Evolutionary conservation across 2,113 vertebrate genomes (phyloP).

Genomic region (Austrofundulus limnaeus): DNA sequence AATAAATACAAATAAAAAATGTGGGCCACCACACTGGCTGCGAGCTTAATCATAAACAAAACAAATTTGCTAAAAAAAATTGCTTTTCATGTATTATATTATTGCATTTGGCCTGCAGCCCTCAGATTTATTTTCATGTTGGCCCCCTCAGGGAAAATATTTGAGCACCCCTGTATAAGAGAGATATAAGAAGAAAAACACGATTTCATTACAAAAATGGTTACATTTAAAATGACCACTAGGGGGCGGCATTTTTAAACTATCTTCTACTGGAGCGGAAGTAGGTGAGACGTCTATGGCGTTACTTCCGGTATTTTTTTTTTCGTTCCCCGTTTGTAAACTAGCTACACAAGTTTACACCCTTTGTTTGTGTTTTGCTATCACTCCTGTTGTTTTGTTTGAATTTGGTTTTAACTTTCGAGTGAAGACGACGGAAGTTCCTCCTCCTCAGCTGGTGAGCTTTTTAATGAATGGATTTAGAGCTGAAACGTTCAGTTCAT

Average conservation of each 20-base stretch:
- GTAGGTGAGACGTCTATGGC: accelerated
- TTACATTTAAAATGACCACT: not conserved
- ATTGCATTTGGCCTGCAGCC: too few relatives aligned
- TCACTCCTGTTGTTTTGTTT: not conserved
- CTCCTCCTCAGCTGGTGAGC: not conserved
- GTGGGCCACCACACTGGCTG: too few relatives aligned
- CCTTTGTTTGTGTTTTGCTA: not conserved
- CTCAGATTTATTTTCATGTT: too few relatives aligned
- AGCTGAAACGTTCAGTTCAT: not conserved
- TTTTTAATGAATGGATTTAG: accelerated
- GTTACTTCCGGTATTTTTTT: conserved; percentile 43
- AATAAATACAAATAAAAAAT: too few relatives aligned
- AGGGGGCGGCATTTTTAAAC: conserved; percentile 42
- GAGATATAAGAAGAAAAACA: too few relatives aligned
- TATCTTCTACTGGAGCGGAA: conserved; percentile 9
- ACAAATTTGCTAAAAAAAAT: too few relatives aligned
- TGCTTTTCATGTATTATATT: too few relatives aligned
- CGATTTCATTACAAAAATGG: not conserved
- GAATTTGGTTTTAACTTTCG: not conserved
- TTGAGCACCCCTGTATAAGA: too few relatives aligned
- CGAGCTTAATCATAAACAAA: too few relatives aligned
- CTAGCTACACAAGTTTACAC: not conserved
- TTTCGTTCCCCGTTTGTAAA: conserved; percentile 8
- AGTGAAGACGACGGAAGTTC: not conserved
- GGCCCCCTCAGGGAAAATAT: too few relatives aligned